Evolutionary conservation across 2,113 vertebrate genomes (phyloP), one percentile per base, ranked within the genome.

Genomic region (Callorhinus ursinus): DNA sequence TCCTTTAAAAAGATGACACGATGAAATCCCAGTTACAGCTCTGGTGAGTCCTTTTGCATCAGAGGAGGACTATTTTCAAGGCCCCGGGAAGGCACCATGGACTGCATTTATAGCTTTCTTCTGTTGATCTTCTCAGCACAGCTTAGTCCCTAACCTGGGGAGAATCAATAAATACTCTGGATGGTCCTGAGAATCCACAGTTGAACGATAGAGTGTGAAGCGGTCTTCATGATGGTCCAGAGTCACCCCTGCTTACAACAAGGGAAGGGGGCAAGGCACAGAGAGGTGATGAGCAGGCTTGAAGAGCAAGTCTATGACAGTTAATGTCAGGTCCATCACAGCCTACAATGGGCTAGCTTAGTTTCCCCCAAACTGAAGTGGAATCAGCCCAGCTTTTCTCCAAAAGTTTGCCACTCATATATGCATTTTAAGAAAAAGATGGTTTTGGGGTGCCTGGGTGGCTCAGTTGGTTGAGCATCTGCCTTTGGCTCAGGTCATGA

Each of bases 1-100:
- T 76, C 9, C 59, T 97, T 82, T 26, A 49, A 88, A 96, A 95
- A 82, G 39, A 49, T 65, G 77, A 76, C 46, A 28, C n/a, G 42
- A 81, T 80, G 39, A 74, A 88, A 88, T 83, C 53, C 96, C 33
- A 87, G 67, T 36, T 16, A 69, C 1, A 63, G 33, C 59, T 81
- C 59, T 14, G 28, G 18, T 76, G 42, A 96, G 46, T 61, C 59
- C 65, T 89, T 97, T 46, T 53, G 26, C 65, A 59, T 86, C 61
- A 83, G 57, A 93, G 94, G 18, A 77, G 18, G n/a, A 46, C 9
- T 65, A 39, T 83, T 71, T 79, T 42, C 42, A 79, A 46, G 72
- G 74, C 11, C 21, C 18, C 46, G 6, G 3, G 33, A 84, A 49
- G 42, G 15, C 19, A 16, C 31, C 2, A 1, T 14, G 42, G 86